A percentile compares a stretch with the other conserved stretches of the same genome.
Conservation (phyloP, 2,113 vertebrate genomes). For the Psammodynastes pulverulentus region DNA sequence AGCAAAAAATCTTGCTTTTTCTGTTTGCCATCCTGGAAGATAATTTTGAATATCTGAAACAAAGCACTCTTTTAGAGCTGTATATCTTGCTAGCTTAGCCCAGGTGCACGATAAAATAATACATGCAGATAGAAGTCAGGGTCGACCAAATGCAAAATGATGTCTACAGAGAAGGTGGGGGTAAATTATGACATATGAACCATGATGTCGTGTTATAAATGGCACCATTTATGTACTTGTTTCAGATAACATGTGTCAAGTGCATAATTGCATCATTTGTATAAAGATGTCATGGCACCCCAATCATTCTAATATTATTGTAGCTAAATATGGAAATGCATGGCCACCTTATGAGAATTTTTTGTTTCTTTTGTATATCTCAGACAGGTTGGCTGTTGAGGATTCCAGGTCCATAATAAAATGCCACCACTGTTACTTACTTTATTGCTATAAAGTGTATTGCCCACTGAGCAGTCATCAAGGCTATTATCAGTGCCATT, state of each 20-base stretch:
- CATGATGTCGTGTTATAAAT: neutral
- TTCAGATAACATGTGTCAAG: neutral
- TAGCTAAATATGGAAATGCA: neutral
- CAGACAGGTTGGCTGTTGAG: neutral
- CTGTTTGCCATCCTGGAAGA: constrained; percentile 47
- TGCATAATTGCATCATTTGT: neutral
- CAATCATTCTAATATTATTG: neutral
- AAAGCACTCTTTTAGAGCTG: constrained; percentile 24
- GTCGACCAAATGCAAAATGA: neutral
- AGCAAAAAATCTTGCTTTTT: constrained; percentile 34
- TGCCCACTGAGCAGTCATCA: constrained; percentile 18
- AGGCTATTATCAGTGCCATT: neutral
- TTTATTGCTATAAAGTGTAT: neutral
- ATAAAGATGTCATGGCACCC: neutral
- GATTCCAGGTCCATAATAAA: neutral
- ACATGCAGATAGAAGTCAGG: neutral
- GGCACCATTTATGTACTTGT: neutral
- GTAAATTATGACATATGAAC: neutral
- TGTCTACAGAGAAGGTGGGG: neutral
- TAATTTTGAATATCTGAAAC: constrained; percentile 54
- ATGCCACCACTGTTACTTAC: neutral
- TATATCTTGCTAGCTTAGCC: constrained; percentile 43
- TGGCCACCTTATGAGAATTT: neutral
- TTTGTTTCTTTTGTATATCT: neutral
- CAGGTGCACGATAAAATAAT: constrained; percentile 38